Evolutionary conservation across 2,797 vertebrate species (phyloP), one percentile per base, ranked within the genome.

Genomic region (Melanogrammus aeglefinus): DNA sequence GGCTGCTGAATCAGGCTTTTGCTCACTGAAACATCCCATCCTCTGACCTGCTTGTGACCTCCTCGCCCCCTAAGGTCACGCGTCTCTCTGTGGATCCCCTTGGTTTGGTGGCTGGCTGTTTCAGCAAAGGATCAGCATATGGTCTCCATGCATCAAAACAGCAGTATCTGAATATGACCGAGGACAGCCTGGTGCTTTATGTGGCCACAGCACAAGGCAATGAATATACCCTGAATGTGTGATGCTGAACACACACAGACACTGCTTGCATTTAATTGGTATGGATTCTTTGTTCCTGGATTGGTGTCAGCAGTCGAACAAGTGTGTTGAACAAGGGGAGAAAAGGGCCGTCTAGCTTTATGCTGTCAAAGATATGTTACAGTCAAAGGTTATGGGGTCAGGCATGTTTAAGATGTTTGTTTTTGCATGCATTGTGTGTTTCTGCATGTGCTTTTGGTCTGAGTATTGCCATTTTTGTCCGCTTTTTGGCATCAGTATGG

Each of bases 1-100:
- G 84, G 79, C 86, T 88, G 87, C 85, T 88, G 88, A 92, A 80
- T 78, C 79, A 75, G 73, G 51, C 76, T 27, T 88, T 90, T 89
- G 82, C 79, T 86, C 78, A 86, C 66, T 80, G 72, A 83, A 82
- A 85, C 77, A 87, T 86, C 82, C 79, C 77, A 84, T 86, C 80
- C 47, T 35, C 35, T 77, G 72, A 80, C 78, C 63, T 27, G n/a
- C 27, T 16, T 70, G 12, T 85, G 86, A 90, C 86, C 80, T 75
- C 76, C 66, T 81, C 47, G 75, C 81, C 83, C 81, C 83, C 74
- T 27, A 80, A 87, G 85, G 89, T 91, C 87, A 89, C 80, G 84
- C 86, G 82, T 86, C 76, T 86, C 74, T 77, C 74, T 78, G 76
- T 14, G 41, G 84, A 73, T 79, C 78, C 76, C 76, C n/a, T 77